Percentiles rank a stretch among this genome's conserved stretches.
Conservation (phyloP, 30 jellyfish, hydroid and myxozoan species). For the Aurelia coerulea region DNA sequence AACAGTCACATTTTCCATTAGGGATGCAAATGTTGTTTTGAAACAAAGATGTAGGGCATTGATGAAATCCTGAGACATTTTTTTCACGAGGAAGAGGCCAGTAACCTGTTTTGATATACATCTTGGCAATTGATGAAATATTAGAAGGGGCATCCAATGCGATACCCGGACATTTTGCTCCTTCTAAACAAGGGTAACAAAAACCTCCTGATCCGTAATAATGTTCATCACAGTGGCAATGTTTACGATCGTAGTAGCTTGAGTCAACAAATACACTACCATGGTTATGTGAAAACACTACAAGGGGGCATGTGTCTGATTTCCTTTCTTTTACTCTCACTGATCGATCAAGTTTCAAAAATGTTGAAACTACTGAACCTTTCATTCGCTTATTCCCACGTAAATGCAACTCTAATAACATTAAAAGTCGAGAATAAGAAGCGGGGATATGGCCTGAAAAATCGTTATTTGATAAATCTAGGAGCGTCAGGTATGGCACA, state of each 20-base stretch:
- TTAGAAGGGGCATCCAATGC: background rate
- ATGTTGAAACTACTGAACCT: slow-evolving; percentile 33
- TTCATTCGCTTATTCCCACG: slow-evolving; percentile 19
- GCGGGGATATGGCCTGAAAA: slow-evolving; percentile 47
- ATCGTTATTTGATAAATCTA: slow-evolving; percentile 39
- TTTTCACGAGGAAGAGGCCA: slow-evolving; percentile 56
- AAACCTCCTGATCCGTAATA: slow-evolving; percentile 46
- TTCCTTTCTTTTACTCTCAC: slow-evolving; percentile 13
- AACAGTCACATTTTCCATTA: slow-evolving; percentile 29
- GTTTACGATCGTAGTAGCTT: slow-evolving; percentile 41
- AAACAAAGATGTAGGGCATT: slow-evolving; percentile 31
- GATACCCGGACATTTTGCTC: slow-evolving; percentile 38
- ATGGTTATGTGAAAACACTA: slow-evolving; percentile 49
- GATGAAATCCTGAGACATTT: slow-evolving; percentile 19
- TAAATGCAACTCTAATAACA: slow-evolving; percentile 34
- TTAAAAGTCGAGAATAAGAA: slow-evolving; percentile 41
- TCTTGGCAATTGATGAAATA: slow-evolving; percentile 1
- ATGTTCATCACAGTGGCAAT: slow-evolving; percentile 58
- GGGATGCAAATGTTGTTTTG: slow-evolving; percentile 48
- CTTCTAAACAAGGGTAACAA: slow-evolving; percentile 42
- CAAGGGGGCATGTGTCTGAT: slow-evolving; percentile 38
- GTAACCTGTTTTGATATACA: slow-evolving; percentile 34
- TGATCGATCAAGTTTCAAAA: slow-evolving; percentile 24
- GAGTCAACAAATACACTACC: slow-evolving; percentile 53
- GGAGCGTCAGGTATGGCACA: slow-evolving; percentile 28